Evolutionary conservation across 1,140 invertebrate genomes (phyloP), one percentile per base, ranked within the genome.

Genomic region (Lucilia cuprina): DNA sequence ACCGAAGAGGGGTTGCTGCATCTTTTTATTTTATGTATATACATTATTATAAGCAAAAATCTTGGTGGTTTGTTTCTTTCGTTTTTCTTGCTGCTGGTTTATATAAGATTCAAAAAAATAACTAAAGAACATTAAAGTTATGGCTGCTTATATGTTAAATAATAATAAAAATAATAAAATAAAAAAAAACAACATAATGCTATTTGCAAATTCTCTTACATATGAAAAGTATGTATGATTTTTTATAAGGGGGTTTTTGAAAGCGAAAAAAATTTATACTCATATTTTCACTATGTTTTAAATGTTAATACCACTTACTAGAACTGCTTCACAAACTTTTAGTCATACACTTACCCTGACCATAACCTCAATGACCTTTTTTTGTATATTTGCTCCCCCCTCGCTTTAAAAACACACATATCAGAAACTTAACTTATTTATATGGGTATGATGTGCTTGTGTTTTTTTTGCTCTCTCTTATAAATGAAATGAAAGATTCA

Each of bases 121-220:
- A n/a, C 8, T 19, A 19, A 21, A 83, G 82, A 65, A 83, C 60
- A 70, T 65, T 70, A 83, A 83, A 83, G 65, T 83, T 83, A 74
- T 74, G 34, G 82, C 19, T 41, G 41, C 41, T 41, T 70, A 70
- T 83, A 35, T 34, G 49, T 49, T 65, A 83, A 65, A 65, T 60
- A 19, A 77, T 41, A 77, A 74, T 17, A 30, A 19, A 74, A 74
- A 41, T 60, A 19, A 77, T 41, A 77, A 74, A 74, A 30, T 12
- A 74, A 74, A 41, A 77, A 77, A 35, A 7, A 30, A 30, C 21
- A 10, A 10, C 21, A 41, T 41, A 41, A 41, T 41, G 41, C 41
- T 41, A 41, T 41, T 41, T 41, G 41, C 7, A 8, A 8, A 10
- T 41, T 7, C 41, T 41, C 41, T 8, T 49, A 49, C 13, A 49